phyloP scores from a whole-genome alignment of 2,113 vertebrate species.

The Rhabdornis inornatus region DNA sequence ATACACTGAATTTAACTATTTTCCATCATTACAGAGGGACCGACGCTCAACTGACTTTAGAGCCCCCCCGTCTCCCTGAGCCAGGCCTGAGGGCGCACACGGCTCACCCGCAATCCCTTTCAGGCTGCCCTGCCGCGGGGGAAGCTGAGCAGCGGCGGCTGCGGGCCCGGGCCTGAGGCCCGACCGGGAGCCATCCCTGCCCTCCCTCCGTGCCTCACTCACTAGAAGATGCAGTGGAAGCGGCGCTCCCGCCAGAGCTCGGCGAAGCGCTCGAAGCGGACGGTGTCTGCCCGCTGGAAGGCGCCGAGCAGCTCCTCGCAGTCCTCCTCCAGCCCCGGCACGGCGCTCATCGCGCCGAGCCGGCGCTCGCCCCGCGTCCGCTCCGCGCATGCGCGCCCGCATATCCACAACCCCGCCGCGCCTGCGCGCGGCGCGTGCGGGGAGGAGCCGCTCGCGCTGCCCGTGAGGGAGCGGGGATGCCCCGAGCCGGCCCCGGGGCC shows the following conservation, averaged over 20 bases:
- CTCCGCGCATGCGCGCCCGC: neutral
- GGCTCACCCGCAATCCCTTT: rapidly evolving
- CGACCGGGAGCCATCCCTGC: neutral
- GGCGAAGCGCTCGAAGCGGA: conserved; percentile 86
- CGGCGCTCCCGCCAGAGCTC: conserved; percentile 84
- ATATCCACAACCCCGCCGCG: rapidly evolving
- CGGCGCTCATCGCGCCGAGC: neutral
- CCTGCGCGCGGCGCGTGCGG: neutral
- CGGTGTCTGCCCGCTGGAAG: conserved; percentile 81
- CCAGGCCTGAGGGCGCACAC: neutral
- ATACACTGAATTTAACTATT: rapidly evolving
- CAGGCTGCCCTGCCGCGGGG: rapidly evolving
- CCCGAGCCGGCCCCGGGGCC: rapidly evolving
- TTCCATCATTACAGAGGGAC: rapidly evolving
- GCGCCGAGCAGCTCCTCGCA: conserved; percentile 82
- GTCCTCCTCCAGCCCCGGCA: conserved; percentile 73
- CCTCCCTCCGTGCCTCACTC: neutral
- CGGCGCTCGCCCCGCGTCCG: neutral
- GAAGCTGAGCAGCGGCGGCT: neutral
- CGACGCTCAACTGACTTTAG: rapidly evolving
- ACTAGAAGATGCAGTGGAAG: conserved; percentile 87
- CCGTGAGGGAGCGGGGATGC: rapidly evolving
- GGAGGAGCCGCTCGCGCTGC: rapidly evolving
- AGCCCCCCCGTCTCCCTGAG: too few relatives aligned
- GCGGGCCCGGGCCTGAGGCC: neutral